A percentile compares a stretch with the other conserved stretches of the same genome.
phyloP scores from a whole-genome alignment of 1,140 invertebrate species.

The Steinernema khuongi region DNA sequence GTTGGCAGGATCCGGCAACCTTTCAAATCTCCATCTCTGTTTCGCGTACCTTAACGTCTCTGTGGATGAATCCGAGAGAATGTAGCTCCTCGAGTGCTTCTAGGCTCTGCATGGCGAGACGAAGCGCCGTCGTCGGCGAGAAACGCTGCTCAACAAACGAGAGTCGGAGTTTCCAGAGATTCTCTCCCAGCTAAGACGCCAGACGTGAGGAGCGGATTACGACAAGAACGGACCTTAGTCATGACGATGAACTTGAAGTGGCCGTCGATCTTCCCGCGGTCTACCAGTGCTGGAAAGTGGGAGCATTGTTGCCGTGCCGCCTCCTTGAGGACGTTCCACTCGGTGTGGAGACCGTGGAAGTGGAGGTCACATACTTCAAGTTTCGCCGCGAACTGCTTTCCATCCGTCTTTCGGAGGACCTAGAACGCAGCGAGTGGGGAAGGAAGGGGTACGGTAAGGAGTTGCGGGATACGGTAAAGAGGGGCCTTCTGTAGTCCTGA shows the following conservation, averaged over 20 bases:
- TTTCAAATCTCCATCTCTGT: neutral
- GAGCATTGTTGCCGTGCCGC: conserved; percentile 36
- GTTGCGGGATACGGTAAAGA: neutral
- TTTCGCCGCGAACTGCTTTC: conserved; percentile 52
- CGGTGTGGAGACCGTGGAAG: conserved; percentile 51
- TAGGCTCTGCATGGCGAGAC: conserved; percentile 46
- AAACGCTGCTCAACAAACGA: conserved; percentile 56
- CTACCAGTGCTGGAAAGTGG: conserved; percentile 45
- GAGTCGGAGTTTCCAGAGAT: conserved; percentile 47
- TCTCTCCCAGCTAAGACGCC: conserved; percentile 50
- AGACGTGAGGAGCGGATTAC: neutral
- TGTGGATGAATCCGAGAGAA: conserved; percentile 47
- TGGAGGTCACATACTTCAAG: conserved; percentile 50
- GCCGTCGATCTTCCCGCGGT: conserved; percentile 55
- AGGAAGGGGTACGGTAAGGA: neutral
- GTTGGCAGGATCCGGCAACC: neutral
- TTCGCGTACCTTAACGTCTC: conserved; percentile 47
- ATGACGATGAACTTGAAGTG: conserved; percentile 59
- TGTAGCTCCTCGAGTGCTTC: conserved; percentile 49
- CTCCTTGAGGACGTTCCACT: conserved; percentile 51
- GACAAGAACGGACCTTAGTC: conserved; percentile 42
- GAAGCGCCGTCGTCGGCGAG: conserved; percentile 49
- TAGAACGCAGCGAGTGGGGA: conserved; percentile 23
- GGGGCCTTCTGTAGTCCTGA: neutral
- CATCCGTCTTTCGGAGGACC: conserved; percentile 48